Evolutionary conservation across 2,113 vertebrate species (phyloP).

Genomic region (Pogonocichla stellata): DNA sequence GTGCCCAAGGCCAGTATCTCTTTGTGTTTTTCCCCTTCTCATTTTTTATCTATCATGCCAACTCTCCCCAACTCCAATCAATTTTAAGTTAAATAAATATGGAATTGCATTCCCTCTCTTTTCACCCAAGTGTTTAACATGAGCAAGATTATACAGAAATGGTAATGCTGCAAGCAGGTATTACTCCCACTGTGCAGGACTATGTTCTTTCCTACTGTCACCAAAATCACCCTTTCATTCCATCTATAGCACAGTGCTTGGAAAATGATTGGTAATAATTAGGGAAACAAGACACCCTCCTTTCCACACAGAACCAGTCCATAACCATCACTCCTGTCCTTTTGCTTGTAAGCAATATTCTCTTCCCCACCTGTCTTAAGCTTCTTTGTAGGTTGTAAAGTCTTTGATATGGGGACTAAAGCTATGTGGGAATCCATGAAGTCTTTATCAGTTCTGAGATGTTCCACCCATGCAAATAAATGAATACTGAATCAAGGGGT

Average conservation of each 20-base stretch:
- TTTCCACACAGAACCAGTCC: not conserved
- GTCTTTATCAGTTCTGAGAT: not conserved
- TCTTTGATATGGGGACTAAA: slow-evolving; percentile 30
- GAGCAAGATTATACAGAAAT: not conserved
- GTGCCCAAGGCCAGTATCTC: not conserved
- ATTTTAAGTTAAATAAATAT: not conserved
- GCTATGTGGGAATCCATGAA: not conserved
- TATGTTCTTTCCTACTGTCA: not conserved
- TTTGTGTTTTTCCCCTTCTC: not conserved
- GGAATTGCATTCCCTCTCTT: not conserved
- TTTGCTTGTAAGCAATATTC: not conserved
- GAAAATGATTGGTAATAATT: not conserved
- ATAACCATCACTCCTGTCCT: not conserved
- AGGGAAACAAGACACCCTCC: not conserved
- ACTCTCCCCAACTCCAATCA: not conserved
- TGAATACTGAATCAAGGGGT: not conserved
- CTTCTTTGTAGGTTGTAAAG: not conserved
- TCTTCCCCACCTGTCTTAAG: not conserved
- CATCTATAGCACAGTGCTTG: not conserved
- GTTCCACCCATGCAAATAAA: slow-evolving; percentile 40
- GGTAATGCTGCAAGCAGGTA: not conserved
- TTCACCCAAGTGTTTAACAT: not conserved
- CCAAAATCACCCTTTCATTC: not conserved
- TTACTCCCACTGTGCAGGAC: not conserved
- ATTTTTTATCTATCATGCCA: not conserved